Evolutionary conservation across 2,797 vertebrate genomes (phyloP).

Genomic region (Monodelphis domestica): DNA sequence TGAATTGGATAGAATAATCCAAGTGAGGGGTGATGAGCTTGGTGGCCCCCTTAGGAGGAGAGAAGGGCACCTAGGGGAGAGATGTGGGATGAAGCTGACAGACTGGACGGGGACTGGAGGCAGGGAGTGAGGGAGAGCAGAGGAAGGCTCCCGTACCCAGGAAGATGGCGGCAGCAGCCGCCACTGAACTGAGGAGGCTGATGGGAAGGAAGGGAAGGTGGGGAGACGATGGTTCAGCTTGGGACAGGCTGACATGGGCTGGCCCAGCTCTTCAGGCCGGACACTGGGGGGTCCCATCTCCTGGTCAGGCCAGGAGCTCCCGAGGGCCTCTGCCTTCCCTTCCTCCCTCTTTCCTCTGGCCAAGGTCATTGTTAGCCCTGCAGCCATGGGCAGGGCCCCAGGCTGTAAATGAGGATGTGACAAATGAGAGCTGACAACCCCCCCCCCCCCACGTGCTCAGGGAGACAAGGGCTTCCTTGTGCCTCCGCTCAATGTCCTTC

Average conservation of each 20-base stretch:
- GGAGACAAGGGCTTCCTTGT: not conserved
- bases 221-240: not conserved
- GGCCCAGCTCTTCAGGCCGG: not conserved
- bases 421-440: not conserved
- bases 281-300: not conserved
- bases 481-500: not conserved
- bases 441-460: too few species aligned
- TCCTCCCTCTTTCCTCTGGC: not conserved
- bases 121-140: not conserved
- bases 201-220: not conserved
- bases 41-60: not conserved
- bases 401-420: not conserved
- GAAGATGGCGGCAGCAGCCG: not conserved
- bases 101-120: not conserved
- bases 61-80: not conserved
- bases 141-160: not conserved
- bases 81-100: not conserved
- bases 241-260: too few species aligned
- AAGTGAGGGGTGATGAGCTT: not conserved
- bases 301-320: too few species aligned
- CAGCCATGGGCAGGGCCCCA: not conserved
- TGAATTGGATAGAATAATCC: not conserved
- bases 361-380: not conserved
- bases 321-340: not conserved
- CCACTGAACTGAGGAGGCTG: not conserved